These are phyloP conservation scores for Drosophila teissieri DNA, from an alignment of 1,140 invertebrate genomes.

Conservation along the genomic window DNA sequence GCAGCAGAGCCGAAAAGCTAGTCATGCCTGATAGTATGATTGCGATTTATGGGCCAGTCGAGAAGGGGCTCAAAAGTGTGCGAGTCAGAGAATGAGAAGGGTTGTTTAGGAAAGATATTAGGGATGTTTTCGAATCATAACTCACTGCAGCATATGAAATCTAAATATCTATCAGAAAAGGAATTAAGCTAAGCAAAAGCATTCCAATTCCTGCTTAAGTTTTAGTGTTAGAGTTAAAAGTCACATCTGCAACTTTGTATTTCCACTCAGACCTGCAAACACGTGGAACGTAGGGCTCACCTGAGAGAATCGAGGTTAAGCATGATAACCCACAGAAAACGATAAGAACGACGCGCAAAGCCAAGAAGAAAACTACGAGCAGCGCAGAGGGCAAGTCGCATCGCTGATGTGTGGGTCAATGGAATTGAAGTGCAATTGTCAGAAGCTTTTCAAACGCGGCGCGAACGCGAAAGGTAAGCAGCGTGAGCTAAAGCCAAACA, in stretches of 20 bases:
- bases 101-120: no score
- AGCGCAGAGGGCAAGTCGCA: background rate
- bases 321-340: slow-evolving; percentile 22
- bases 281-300: slow-evolving; percentile 22
- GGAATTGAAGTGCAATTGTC: slow-evolving; percentile 51
- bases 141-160: no score
- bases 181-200: no score
- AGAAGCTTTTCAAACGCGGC: slow-evolving; percentile 24
- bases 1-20: slow-evolving; percentile 10
- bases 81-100: no score
- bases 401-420: slow-evolving; percentile 24
- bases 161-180: no score
- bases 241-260: background rate
- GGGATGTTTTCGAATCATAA: no score
- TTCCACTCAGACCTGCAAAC: background rate
- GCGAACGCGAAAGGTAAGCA: slow-evolving; percentile 5
- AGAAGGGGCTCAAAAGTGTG: no score
- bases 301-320: slow-evolving; percentile 29
- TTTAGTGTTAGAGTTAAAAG: background rate
- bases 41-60: slow-evolving; percentile 7
- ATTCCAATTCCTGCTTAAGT: no score
- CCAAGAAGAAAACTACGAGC: background rate
- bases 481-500: slow-evolving; percentile 1
- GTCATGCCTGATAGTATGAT: slow-evolving; percentile 23
- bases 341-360: slow-evolving; percentile 15